Base-by-base conservation (phyloP, 2,797 vertebrate genomes). In the Loris lydekkerianus region DNA sequence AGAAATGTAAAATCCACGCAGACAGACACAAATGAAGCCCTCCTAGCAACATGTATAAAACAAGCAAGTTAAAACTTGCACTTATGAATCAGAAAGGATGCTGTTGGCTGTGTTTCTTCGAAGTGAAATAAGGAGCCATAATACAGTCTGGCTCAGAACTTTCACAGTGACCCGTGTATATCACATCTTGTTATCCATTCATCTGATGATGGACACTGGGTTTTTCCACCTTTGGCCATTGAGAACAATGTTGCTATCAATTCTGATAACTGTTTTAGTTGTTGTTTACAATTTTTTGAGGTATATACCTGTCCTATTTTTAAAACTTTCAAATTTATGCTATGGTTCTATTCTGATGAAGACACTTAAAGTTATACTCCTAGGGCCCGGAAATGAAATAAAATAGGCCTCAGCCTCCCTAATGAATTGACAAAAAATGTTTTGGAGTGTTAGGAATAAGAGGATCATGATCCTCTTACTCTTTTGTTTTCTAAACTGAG, bases 401-500 rank as follows among this genome's bases (percentile, higher is more conserved):
- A 85, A 87, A 65, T 72, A 72, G 56, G 23, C 29, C 18, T 43
- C 3, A 21, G 11, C 29, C 69, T 76, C 61, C 60, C 31, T 87
- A 18, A 29, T 82, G 60, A 91, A 84, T 61, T 94, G 46, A 78
- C 73, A 73, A n/a, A 49, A 85, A 92, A 37, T 75, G 4, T 80
- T 78, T 82, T 69, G 27, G 70, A 63, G 15, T 27, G 31, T 56
- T 76, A 73, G 70, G 46, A 82, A 43, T 80, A 77, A 93, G 67
- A 84, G n/a, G 37, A 31, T 72, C 67, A 37, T 58, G 46, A 70
- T 70, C 37, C 20, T 83, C 10, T 86, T 75, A 20, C 3, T 34
- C 11, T 85, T 92, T 78, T 34, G 63, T 94, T 77, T 92, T 95
- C 67, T 76, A 15, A 49, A 13, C 31, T 72, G 86, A 13, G 91